Percentiles rank a stretch among this genome's conserved stretches.
phyloP scores from a whole-genome alignment of 2,797 vertebrate species.

The Silurus aristotelis region DNA sequence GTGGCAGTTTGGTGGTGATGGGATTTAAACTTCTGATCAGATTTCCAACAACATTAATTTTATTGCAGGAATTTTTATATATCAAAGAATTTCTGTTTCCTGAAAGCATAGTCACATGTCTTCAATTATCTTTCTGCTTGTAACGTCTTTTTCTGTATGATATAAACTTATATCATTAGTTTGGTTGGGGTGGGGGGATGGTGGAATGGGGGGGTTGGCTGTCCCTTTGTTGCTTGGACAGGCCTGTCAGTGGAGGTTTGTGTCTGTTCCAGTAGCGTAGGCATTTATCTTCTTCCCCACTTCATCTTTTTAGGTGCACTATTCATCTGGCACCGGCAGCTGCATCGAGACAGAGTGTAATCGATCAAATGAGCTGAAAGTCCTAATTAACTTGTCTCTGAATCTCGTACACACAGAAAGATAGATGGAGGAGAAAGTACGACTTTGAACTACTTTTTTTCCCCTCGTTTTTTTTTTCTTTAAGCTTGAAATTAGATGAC shows the following conservation, averaged over 20 bases:
- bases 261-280: conserved; percentile 19
- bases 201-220: not conserved
- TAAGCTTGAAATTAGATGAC: not conserved
- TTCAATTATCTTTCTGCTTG: not conserved
- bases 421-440: conserved; percentile 19
- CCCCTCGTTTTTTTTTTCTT: not conserved
- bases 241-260: not conserved
- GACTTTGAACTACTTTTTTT: conserved; percentile 22
- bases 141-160: not conserved
- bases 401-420: conserved; percentile 58
- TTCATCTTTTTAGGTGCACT: conserved; percentile 60
- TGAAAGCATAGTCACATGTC: not conserved
- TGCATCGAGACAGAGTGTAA: conserved; percentile 54
- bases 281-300: conserved; percentile 20
- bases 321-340: conserved; percentile 61
- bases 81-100: not conserved
- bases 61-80: not conserved
- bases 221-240: not conserved
- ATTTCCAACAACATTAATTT: not conserved
- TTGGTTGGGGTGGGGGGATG: not conserved
- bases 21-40: too few relatives aligned
- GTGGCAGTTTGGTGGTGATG: too few relatives aligned
- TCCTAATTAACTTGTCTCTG: conserved; percentile 61
- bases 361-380: conserved; percentile 66
- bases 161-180: conserved; percentile 18